A percentile compares a stretch with the other conserved stretches of the same genome.
Evolutionary conservation across 1,140 invertebrate genomes (phyloP).

Genomic region (Ceratosolen fusciceps): DNA sequence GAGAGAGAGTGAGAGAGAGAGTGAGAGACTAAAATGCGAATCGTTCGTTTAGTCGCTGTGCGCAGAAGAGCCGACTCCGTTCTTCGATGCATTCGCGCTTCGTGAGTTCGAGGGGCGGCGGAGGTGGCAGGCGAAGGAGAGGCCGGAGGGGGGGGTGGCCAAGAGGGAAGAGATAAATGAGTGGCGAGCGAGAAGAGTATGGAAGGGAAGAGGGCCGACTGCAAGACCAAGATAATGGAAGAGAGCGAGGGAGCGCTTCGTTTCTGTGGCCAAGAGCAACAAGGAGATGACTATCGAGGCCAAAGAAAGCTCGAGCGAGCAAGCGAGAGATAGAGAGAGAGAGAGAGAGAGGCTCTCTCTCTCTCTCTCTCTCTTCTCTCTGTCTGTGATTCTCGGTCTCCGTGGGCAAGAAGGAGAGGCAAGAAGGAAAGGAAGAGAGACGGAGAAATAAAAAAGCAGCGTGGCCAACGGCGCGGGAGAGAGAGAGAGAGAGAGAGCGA

Average conservation of each 20-base stretch:
- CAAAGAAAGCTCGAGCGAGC: conserved; percentile 32
- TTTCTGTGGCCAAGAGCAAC: conserved; percentile 45
- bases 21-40: conserved; percentile 13
- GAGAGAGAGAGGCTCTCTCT: conserved; percentile 12
- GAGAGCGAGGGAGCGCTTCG: conserved; percentile 39
- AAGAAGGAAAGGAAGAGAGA: conserved; percentile 15
- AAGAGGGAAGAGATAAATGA: conserved; percentile 45
- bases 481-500: background rate
- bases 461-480: conserved; percentile 25
- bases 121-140: conserved; percentile 31
- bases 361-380: too few species aligned
- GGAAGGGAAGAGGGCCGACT: conserved; percentile 36
- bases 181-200: conserved; percentile 46
- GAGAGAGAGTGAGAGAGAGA: too few species aligned
- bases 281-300: conserved; percentile 13
- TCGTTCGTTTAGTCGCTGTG: background rate
- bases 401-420: conserved; percentile 20
- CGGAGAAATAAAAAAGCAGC: background rate
- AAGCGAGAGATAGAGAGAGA: conserved; percentile 17
- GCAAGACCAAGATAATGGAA: conserved; percentile 14
- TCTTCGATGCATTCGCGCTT: conserved; percentile 36
- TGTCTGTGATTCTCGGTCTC: too few species aligned
- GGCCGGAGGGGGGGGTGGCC: conserved; percentile 33
- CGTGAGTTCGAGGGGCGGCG: conserved; percentile 2
- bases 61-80: conserved; percentile 29